These are phyloP conservation scores for Zele albiditarsus DNA, from an alignment of 2,888 invertebrate species.

Conservation along the genomic window DNA sequence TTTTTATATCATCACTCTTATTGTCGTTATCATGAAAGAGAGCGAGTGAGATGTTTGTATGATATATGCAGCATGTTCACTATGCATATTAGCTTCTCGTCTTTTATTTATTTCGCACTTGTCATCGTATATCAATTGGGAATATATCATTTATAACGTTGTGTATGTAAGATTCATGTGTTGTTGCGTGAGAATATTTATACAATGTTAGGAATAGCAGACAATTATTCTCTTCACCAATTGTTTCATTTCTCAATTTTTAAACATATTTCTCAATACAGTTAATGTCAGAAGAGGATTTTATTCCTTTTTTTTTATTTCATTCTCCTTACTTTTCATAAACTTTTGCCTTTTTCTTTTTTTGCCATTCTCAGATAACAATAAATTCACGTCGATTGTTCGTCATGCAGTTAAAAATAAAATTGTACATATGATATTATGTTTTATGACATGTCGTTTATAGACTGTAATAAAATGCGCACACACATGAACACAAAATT, in stretches of 20 bases:
- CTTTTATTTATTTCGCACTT: conserved; percentile 7
- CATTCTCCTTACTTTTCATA: neutral
- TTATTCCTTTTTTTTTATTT: neutral
- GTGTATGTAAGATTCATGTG: neutral
- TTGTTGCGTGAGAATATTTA: conserved; percentile 2
- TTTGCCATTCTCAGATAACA: neutral
- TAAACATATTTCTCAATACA: neutral
- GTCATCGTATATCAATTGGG: conserved; percentile 8
- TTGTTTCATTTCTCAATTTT: neutral
- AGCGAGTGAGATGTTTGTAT: neutral
- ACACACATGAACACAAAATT: neutral
- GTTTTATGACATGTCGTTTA: conserved; percentile 8
- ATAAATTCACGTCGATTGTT: neutral
- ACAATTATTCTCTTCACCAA: neutral
- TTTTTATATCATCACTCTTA: conserved; percentile 23
- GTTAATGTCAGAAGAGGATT: neutral
- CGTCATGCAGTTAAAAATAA: neutral
- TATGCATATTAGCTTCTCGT: neutral
- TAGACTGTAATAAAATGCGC: neutral
- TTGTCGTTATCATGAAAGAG: conserved; percentile 13
- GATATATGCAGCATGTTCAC: neutral
- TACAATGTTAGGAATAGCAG: neutral
- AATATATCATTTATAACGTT: neutral
- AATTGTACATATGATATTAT: neutral
- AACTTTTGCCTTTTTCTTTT: neutral